Conservation (phyloP, 2,888 invertebrate genomes). For the Calliphora vomitoria region DNA sequence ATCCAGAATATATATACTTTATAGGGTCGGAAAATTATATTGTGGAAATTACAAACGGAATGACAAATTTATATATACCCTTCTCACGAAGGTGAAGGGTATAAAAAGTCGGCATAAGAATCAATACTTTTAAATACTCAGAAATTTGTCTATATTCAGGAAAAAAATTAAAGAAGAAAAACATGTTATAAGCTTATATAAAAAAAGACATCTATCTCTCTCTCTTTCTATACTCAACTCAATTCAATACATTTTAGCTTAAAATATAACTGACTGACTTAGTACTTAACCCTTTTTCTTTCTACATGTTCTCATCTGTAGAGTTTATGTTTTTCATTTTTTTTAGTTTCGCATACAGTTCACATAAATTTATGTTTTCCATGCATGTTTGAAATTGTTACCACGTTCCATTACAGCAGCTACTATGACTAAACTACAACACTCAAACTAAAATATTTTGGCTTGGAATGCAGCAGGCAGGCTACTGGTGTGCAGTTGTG, state of each 20-base stretch:
- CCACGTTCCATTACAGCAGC: slow-evolving; percentile 23
- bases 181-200: background rate
- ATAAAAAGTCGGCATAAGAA: no score
- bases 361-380: slow-evolving; percentile 29
- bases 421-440: background rate
- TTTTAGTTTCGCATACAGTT: background rate
- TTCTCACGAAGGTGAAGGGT: no score
- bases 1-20: no score
- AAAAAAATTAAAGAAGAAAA: slow-evolving; percentile 1
- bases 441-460: slow-evolving; percentile 1
- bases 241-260: slow-evolving; percentile 22
- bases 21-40: no score
- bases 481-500: background rate
- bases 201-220: slow-evolving; percentile 19
- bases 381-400: slow-evolving; percentile 34
- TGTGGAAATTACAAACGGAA: no score
- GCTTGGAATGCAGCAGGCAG: background rate
- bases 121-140: background rate
- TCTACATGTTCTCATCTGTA: slow-evolving; percentile 22
- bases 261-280: slow-evolving; percentile 23
- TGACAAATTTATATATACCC: no score
- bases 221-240: background rate
- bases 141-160: background rate
- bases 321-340: slow-evolving; percentile 2
- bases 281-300: slow-evolving; percentile 37